These are phyloP conservation scores for Labrus mixtus DNA, from an alignment of 2,113 vertebrate species.

Conservation along the genomic window DNA sequence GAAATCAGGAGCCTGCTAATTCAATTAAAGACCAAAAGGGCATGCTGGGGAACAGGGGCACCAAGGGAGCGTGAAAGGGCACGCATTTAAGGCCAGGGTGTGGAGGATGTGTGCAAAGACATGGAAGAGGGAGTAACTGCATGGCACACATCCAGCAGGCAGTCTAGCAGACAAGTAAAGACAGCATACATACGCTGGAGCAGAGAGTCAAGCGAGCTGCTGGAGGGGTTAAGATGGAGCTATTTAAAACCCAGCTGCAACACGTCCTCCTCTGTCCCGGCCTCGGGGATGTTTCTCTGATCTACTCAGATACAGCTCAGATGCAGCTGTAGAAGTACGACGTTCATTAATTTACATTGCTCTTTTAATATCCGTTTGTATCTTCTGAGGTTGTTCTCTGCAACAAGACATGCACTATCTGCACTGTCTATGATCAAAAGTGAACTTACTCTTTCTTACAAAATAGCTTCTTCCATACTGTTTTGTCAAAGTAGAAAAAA, in stretches of 20 bases:
- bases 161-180: slow-evolving; percentile 41
- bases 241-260: slow-evolving; percentile 52
- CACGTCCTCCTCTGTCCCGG: slow-evolving; percentile 40
- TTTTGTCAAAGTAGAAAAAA: no score
- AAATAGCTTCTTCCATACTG: background rate
- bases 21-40: slow-evolving; percentile 67
- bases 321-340: slow-evolving; percentile 39
- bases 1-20: slow-evolving; percentile 65
- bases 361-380: slow-evolving; percentile 37
- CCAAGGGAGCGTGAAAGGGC: slow-evolving; percentile 48
- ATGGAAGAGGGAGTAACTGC: slow-evolving; percentile 45
- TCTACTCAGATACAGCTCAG: slow-evolving; percentile 43
- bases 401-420: slow-evolving; percentile 1
- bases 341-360: slow-evolving; percentile 42
- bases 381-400: slow-evolving; percentile 13
- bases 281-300: slow-evolving; percentile 45
- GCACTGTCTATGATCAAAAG: background rate
- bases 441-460: background rate
- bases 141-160: slow-evolving; percentile 43
- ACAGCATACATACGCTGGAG: slow-evolving; percentile 10
- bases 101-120: slow-evolving; percentile 43
- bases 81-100: slow-evolving; percentile 30
- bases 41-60: slow-evolving; percentile 31
- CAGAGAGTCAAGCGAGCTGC: slow-evolving; percentile 40
- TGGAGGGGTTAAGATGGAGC: slow-evolving; percentile 28